Evolutionary conservation across 2,888 invertebrate genomes (phyloP), one percentile per base, ranked within the genome.

Genomic region (Athalia circularis): DNA sequence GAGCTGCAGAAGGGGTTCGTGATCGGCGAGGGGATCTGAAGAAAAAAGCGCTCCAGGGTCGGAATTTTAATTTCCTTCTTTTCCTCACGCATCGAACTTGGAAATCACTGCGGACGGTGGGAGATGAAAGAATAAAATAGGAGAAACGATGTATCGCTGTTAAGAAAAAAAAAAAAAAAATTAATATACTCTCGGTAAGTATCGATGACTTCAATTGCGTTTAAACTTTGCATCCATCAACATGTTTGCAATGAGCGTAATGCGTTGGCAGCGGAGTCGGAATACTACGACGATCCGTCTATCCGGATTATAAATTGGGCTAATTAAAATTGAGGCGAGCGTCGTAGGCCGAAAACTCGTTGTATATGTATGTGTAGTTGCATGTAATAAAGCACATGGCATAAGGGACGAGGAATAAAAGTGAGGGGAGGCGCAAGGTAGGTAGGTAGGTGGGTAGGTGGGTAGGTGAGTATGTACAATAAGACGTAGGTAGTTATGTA

Each of bases 241-340:
- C 75, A 62, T 75, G 62, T 15, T 75, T 62, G 50, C 62, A 75
- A 52, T 72, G 45, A 74, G 70, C 70, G 62, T 78, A 78, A 78
- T 78, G 78, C 65, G 57, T 15, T 78, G 48, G 15, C 61, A 54
- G 52, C 74, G 52, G 13, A 78, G 62, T 74, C 64, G 47, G 62
- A 74, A 65, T 62, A 62, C 45, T 47, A 45, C 64, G 77, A 67
- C 57, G 75, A 79, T 79, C 65, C 76, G 72, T 79, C 80, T 67
- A 67, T 81, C 78, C 80, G 70, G 77, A 82, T 83, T 81, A 83
- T 80, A 82, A 83, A 80, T 83, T 81, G 81, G 80, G 81, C 79
- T 83, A 83, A 84, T 84, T 84, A 82, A 79, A 84, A 84, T 84
- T 81, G 80, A 83, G 77, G 80, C 76, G 47, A 65, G 72, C 79